Conservation (phyloP, 2,797 vertebrate species). For the Dipus sagitta region DNA sequence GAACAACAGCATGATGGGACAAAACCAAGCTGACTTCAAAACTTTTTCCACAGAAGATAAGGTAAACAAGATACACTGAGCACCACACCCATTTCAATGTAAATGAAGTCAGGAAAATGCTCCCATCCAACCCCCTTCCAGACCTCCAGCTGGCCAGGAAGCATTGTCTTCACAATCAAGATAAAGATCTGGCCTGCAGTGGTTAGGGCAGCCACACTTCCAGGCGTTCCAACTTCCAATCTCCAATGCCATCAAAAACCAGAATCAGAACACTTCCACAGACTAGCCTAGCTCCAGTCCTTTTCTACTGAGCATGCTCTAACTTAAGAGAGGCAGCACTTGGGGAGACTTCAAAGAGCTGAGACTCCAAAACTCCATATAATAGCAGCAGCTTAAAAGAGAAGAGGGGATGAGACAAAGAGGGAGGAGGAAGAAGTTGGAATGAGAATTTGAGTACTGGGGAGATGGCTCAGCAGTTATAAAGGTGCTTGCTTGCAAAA, state of each 20-base stretch:
- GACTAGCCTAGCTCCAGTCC: constrained; percentile 44
- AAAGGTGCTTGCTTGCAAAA: too few species aligned
- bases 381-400: constrained; percentile 49
- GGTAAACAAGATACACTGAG: constrained; percentile 79
- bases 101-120: constrained; percentile 50
- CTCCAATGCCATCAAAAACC: constrained; percentile 48
- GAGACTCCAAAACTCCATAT: constrained; percentile 69
- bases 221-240: constrained; percentile 26
- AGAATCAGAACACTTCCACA: constrained; percentile 58
- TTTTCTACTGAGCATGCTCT: constrained; percentile 73
- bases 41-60: constrained; percentile 79
- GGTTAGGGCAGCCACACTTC: constrained; percentile 66
- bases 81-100: constrained; percentile 75
- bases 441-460: not conserved
- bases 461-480: too few species aligned
- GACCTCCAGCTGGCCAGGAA: constrained; percentile 79
- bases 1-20: constrained; percentile 66
- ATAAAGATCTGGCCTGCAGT: constrained; percentile 73
- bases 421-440: not conserved
- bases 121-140: rapidly evolving
- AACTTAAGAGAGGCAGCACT: constrained; percentile 60
- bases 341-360: constrained; percentile 73
- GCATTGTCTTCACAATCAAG: constrained; percentile 74
- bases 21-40: constrained; percentile 69
- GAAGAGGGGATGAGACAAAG: not conserved